phyloP scores from a whole-genome alignment of 2,888 invertebrate genomes.

The Hylaea fasciaria region DNA sequence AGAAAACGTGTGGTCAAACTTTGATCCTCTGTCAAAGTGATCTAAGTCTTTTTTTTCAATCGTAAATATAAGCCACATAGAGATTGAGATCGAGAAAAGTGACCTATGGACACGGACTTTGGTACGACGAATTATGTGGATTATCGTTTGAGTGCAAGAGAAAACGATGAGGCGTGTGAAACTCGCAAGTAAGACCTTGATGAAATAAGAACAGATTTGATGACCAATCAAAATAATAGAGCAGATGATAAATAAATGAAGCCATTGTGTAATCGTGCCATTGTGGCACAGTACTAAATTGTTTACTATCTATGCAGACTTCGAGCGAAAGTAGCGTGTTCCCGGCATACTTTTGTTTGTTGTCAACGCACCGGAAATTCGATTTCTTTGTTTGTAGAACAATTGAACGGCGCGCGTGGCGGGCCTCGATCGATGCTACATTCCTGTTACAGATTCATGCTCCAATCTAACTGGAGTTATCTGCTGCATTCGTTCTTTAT shows the following conservation, averaged over 20 bases:
- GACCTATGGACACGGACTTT: too few relatives aligned
- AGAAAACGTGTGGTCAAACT: neutral
- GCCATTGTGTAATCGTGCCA: neutral
- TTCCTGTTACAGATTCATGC: neutral
- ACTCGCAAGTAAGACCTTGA: too few relatives aligned
- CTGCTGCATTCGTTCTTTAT: too few relatives aligned
- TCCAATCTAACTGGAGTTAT: neutral
- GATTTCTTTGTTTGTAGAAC: conserved; percentile 51
- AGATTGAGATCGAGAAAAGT: too few relatives aligned
- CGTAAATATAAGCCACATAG: too few relatives aligned
- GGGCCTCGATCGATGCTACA: conserved; percentile 38
- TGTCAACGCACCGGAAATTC: conserved; percentile 54
- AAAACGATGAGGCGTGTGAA: too few relatives aligned
- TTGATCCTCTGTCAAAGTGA: neutral
- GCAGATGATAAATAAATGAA: neutral
- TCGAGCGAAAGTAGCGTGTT: conserved; percentile 1
- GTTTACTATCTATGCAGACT: conserved; percentile 1
- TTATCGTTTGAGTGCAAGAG: too few relatives aligned
- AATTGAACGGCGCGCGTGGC: conserved; percentile 41
- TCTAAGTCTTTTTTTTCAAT: neutral
- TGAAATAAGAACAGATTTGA: too few relatives aligned
- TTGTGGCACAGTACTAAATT: neutral
- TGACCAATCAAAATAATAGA: too few relatives aligned
- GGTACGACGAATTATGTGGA: too few relatives aligned
- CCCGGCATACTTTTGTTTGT: conserved; percentile 32